Evolutionary conservation across 2,888 invertebrate species (phyloP), one percentile per base, ranked within the genome.

Genomic region (Diogma glabrata): DNA sequence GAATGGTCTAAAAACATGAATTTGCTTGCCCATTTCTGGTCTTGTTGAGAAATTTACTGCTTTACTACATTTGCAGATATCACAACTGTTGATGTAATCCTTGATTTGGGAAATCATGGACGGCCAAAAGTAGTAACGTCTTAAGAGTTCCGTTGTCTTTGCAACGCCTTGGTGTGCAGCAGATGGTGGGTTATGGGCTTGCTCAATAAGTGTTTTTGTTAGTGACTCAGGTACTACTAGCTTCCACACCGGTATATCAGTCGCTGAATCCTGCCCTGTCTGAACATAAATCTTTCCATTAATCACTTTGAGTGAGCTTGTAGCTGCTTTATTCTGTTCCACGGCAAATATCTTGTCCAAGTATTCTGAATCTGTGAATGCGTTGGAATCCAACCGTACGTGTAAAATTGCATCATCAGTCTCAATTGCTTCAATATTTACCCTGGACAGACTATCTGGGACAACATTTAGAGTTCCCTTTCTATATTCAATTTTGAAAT

Each of bases 391-490:
- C 38, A 38, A 38, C 7, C 19, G 5, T 19, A 38, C 16, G 9
- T 38, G 10, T 3, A 3, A 33, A 10, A 10, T 4, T 7, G 10
- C 6, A 7, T 38, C 38, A 3, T 8, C 38, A 3, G 16, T 17
- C 16, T 38, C 38, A 3, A 38, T 14, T 14, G 4, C 38, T 3
- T 38, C 38, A 38, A 38, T 9, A 38, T 20, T 26, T 46, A 43
- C 16, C 14, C 51, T 14, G 10, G 51, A 51, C 9, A 51, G 14
- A 3, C 38, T 47, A 19, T 51, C 51, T 5, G 50, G 52, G 3
- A 51, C 51, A 23, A 51, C 38, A 33, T 51, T 51, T 10, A 40
- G 12, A 3, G 48, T 20, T 3, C 48, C 48, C 14, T 48, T 51
- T 17, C 48, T 14, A 28, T 51, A 38, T 30, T 47, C 47, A 3